Conservation (phyloP, 2,888 invertebrate species). For the Mantis religiosa region DNA sequence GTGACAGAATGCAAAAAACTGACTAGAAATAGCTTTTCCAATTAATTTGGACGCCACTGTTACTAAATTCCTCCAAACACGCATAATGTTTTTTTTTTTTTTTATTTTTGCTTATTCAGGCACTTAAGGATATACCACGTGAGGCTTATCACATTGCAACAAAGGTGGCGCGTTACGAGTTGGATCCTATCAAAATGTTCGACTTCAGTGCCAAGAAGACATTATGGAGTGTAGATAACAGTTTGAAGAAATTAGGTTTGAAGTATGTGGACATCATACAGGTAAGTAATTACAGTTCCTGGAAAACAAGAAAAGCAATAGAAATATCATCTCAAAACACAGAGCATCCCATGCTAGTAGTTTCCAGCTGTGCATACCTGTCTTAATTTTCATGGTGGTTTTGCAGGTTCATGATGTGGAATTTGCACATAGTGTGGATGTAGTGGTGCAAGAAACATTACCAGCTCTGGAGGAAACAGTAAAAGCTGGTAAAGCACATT, state of each 20-base stretch:
- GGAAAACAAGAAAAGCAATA: background rate
- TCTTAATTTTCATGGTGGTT: background rate
- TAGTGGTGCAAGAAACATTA: conserved; percentile 79
- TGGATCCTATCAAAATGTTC: conserved; percentile 68
- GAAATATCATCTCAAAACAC: too few relatives aligned
- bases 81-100: too few relatives aligned
- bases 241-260: conserved; percentile 66
- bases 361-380: background rate
- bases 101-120: too few relatives aligned
- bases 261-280: conserved; percentile 75
- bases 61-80: too few relatives aligned
- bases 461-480: conserved; percentile 75
- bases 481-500: conserved; percentile 61
- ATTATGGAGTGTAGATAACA: conserved; percentile 61
- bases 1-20: too few relatives aligned
- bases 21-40: too few relatives aligned
- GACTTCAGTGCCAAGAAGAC: conserved; percentile 79
- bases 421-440: conserved; percentile 70
- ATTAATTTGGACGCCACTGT: too few relatives aligned
- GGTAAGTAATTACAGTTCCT: background rate
- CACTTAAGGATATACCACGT: conserved; percentile 73
- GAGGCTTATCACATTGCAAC: conserved; percentile 84
- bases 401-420: conserved; percentile 87
- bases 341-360: too few relatives aligned
- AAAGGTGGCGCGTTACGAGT: conserved; percentile 83